Evolutionary conservation across 2,113 vertebrate species (phyloP), one percentile per base, ranked within the genome.

Genomic region (Chloropsis hardwickii): DNA sequence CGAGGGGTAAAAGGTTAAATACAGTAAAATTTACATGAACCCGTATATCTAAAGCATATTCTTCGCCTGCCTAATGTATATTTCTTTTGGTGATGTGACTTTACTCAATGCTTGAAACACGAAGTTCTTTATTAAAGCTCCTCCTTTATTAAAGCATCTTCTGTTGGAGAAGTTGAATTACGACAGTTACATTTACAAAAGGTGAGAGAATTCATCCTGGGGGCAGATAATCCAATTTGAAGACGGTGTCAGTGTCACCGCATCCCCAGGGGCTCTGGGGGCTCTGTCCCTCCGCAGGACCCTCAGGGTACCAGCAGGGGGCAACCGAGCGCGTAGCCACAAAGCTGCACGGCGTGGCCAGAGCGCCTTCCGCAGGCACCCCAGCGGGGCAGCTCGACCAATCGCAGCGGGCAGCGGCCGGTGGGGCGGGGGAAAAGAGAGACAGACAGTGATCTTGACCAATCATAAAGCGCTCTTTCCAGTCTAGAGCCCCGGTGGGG

Each of bases 401-500:
- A 81, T 88, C 15, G 21, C 42, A 40, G 56, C 10, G 8, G 25
- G 23, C 16, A 1, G 16, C 1, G 24, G 60, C 20, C 8, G 53
- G 37, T 0, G 25, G 14, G 82, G 54, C 35, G 60, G 60, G 51
- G 20, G 4, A 1, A 35, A 4, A 3, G 3, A 2, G 4, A 4
- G 71, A 89, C 33, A 4, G 76, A 39, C 78, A 42, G 53, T 11
- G 0, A 1, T 0, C 0, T 0, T 0, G 1, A 0, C 81, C 81
- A 94, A 33, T 86, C 35, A 58, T 1, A 25, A 11, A 3, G 19
- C 16, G 12, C 0, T 0, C 1, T 5, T 16, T 2, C 9, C 25
- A 0, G 37, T 25, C 1, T 3, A 7, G 5, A 4, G 8, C 25
- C 3, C 16, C 16, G 24, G 10, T 11, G 31, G 3, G 5, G 5